Base-by-base conservation (phyloP, 2,797 vertebrate genomes). In the Xenentodon cancila region DNA sequence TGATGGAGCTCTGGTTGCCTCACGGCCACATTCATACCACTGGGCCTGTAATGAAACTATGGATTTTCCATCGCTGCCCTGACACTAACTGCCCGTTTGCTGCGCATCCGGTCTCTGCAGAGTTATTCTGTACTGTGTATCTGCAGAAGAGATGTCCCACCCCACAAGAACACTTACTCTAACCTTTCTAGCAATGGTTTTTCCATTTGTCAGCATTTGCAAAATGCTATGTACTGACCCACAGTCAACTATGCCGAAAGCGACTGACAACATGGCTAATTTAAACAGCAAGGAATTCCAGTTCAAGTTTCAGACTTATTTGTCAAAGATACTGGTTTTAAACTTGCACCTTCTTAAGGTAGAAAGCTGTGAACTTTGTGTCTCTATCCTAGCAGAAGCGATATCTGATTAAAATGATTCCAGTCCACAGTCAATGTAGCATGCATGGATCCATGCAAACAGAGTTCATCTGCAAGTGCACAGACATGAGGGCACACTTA, bases 41-140 rank as follows among this genome's bases (percentile, higher is more conserved):
- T 73, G 73, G 78, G 84, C 77, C 80, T 82, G 87, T 92, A 94
- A 92, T 92, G 89, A 92, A 93, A 92, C 88, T 92, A 91, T 90
- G 86, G 91, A 92, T 92, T 93, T 92, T 90, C 84, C 81, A 91
- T 88, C 81, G 48, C 49, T 56, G 68, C 52, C 64, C 68, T 86
- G 89, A 89, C 91, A 88, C 79, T 77, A 86, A 87, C 80, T 72
- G 87, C 81, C 87, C 83, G 86, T 87, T 87, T 82, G 77, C 80
- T 30, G 75, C 79, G 81, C 80, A 82, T 88, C 69, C 64, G 45
- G 67, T 82, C 80, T 80, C 73, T 63, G 20, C 66, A 27, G 71
- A 17, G 25, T 81, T 58, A 62, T 76, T 80, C 67, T 71, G 58
- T 56, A 71, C 59, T 50, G 59, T 77, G 69, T 68, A 69, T 51